Percentiles rank a stretch among this genome's conserved stretches.
phyloP scores from a whole-genome alignment of 2,797 vertebrate species.

The Protonibea diacanthus region DNA sequence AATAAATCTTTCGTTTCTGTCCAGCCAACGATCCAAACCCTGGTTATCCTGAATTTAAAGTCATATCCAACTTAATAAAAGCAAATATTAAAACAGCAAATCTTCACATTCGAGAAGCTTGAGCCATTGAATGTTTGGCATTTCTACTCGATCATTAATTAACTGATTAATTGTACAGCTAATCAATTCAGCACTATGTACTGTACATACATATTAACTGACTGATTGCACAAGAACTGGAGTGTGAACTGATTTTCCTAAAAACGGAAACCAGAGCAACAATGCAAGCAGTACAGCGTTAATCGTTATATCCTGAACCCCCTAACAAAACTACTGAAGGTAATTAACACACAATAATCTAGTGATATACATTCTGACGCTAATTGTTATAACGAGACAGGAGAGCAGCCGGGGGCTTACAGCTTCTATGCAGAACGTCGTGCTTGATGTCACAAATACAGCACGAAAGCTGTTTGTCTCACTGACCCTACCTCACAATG shows the following conservation, averaged over 20 bases:
- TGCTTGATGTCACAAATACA: constrained; percentile 77
- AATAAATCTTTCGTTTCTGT: not conserved
- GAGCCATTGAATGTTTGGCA: not conserved
- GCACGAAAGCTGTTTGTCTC: constrained; percentile 67
- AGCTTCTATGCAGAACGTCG: constrained; percentile 33
- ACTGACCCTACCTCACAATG: constrained; percentile 70
- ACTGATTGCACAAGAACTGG: not conserved
- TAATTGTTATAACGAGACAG: constrained; percentile 72
- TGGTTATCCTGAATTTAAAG: not conserved
- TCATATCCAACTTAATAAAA: not conserved
- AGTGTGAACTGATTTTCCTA: constrained; percentile 1
- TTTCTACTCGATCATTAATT: not conserved
- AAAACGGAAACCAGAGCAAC: constrained; percentile 28
- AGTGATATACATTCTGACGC: constrained; percentile 64
- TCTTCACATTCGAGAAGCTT: not conserved
- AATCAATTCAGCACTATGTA: not conserved
- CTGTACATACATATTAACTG: not conserved
- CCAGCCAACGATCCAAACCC: too few relatives aligned
- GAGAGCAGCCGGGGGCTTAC: constrained; percentile 33
- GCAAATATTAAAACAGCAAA: not conserved
- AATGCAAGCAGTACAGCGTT: constrained; percentile 5
- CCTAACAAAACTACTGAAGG: constrained; percentile 33
- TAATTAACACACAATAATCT: constrained; percentile 48
- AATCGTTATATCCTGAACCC: constrained; percentile 31
- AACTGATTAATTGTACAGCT: not conserved